A percentile compares a stretch with the other conserved stretches of the same genome.
Evolutionary conservation across 2,113 vertebrate species (phyloP).

Genomic region (Tringa solitaria): DNA sequence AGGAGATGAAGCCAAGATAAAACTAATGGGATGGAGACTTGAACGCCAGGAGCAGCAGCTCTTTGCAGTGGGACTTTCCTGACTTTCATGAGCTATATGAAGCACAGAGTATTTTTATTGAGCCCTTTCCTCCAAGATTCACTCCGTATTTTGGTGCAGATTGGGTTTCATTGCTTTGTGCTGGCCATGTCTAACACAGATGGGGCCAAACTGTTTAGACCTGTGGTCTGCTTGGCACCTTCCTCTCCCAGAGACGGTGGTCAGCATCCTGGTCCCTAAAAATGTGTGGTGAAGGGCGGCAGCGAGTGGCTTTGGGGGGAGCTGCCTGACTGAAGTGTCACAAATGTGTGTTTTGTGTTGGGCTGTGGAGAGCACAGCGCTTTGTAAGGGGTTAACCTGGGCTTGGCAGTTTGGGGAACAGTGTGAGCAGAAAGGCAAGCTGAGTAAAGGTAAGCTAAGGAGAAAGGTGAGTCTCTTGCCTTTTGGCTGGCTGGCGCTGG

Average conservation of each 20-base stretch:
- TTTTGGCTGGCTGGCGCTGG: background rate
- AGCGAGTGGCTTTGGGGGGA: accelerated
- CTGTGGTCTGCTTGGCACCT: too few species aligned
- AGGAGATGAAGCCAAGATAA: background rate
- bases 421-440: background rate
- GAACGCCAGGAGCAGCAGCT: accelerated
- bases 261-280: background rate
- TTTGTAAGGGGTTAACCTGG: background rate
- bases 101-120: accelerated
- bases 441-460: background rate
- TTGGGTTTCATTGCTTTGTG: background rate
- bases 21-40: background rate
- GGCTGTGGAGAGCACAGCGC: background rate
- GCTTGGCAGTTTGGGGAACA: background rate
- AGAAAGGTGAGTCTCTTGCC: background rate
- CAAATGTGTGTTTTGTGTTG: accelerated
- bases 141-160: background rate
- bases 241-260: accelerated
- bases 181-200: background rate
- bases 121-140: background rate
- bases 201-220: background rate
- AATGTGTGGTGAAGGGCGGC: background rate
- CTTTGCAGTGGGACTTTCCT: background rate
- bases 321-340: background rate
- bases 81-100: background rate